A percentile compares a stretch with the other conserved stretches of the same genome.
Evolutionary conservation across 2,113 vertebrate species (phyloP).

Genomic region (Rynchops niger): DNA sequence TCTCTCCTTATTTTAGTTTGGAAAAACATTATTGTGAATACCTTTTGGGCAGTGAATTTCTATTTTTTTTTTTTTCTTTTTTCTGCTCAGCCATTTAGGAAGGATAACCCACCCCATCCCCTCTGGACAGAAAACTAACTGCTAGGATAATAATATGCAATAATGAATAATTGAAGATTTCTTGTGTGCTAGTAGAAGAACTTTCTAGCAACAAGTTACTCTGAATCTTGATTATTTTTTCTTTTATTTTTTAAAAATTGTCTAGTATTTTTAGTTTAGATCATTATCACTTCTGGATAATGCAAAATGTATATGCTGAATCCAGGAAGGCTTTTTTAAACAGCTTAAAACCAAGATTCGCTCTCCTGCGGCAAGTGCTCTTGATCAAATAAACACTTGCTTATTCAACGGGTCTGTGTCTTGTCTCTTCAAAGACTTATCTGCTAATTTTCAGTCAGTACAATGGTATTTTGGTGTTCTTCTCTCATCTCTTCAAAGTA

Average conservation of each 20-base stretch:
- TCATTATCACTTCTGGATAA: neutral
- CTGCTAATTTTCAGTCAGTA: neutral
- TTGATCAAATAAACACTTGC: neutral
- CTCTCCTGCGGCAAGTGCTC: neutral
- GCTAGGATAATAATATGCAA: neutral
- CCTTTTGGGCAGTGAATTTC: neutral
- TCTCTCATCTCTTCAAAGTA: neutral
- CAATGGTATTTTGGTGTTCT: neutral
- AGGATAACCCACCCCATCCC: neutral
- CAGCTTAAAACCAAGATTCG: neutral
- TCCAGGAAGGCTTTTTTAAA: neutral
- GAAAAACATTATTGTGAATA: neutral
- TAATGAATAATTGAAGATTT: neutral
- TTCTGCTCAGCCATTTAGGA: neutral
- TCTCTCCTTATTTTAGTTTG: neutral
- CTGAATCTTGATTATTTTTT: neutral
- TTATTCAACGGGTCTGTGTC: neutral
- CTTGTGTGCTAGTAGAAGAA: neutral
- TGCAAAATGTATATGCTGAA: neutral
- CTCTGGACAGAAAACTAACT: neutral
- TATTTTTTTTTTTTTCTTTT: neutral
- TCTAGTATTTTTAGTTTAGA: neutral
- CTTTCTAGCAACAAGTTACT: neutral
- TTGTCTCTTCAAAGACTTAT: neutral
- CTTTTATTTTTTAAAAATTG: neutral